Base-by-base conservation (phyloP, 2,113 vertebrate species). In the Sylvia atricapilla region DNA sequence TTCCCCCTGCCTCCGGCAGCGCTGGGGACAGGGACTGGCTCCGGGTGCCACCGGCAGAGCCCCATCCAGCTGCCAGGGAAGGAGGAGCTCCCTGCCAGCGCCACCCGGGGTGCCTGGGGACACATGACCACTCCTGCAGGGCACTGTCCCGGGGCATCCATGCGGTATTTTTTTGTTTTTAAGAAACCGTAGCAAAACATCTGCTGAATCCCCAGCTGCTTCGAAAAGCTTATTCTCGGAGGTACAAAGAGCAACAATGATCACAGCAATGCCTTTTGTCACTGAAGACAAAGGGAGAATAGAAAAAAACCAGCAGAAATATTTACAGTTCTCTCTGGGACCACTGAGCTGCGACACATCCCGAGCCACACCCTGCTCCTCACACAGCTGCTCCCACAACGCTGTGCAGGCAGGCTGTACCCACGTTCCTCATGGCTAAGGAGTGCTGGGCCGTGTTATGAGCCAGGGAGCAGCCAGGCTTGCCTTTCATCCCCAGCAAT, bases 391-490 rank as follows among this genome's bases (percentile, higher is more conserved):
- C 23, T 76, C 15, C 31, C 74, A 23, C 64, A 15, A 4, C 46
- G 7, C 60, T 20, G 15, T 5, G 59, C 50, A 3, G 56, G 30
- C 53, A 52, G 17, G 27, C 6, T 20, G n/a, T 35, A 75, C 82
- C 7, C 52, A 5, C 1, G 0, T 8, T 59, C 49, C 46, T 22
- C 11, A 3, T 1, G 15, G 44, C n/a, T n/a, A 55, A 52, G 0
- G 0, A 53, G 11, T 11, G 19, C 35, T 56, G 62, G 23, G 37
- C 49, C 0, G 0, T 39, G 13, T 4, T 17, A 2, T 2, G 6
- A 68, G 44, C 33, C 49, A 31, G 39, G 33, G 30, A 16, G 41
- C n/a, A n/a, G 3, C 49, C 55, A 53, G 53, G 47, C 12, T 84
- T 60, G 58, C 28, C 20, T 35, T 44, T 33, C 10, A n/a, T 9